Evolutionary conservation across 2,113 vertebrate species (phyloP).

Genomic region (Circaetus gallicus): DNA sequence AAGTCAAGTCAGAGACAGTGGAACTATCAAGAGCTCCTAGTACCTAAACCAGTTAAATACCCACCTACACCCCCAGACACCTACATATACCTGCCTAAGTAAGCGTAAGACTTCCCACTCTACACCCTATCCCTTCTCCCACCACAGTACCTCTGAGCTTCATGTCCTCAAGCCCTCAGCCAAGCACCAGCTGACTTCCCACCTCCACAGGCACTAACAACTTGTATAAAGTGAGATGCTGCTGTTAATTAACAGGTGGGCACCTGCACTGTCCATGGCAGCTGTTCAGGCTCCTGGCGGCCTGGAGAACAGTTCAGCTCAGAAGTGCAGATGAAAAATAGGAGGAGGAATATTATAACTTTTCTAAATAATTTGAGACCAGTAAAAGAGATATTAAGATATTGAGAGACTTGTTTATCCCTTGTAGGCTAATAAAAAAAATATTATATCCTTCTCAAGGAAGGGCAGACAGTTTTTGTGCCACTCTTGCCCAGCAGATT

Average conservation of each 20-base stretch:
- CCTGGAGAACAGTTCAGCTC: neutral
- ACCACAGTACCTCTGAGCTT: neutral
- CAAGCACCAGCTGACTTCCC: neutral
- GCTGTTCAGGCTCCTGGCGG: neutral
- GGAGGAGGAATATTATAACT: neutral
- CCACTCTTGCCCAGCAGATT: neutral
- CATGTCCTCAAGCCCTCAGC: neutral
- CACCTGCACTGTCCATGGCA: neutral
- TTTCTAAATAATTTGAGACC: neutral
- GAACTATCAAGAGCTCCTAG: too few relatives aligned
- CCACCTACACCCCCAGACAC: neutral
- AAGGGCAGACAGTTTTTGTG: neutral
- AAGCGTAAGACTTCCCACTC: neutral
- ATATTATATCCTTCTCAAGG: neutral
- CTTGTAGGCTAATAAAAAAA: too few relatives aligned
- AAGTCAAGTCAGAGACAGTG: neutral
- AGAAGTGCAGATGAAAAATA: rapidly evolving
- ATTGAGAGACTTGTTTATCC: neutral
- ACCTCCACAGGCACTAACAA: neutral
- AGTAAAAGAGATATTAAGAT: neutral
- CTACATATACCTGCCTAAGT: rapidly evolving
- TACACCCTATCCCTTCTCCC: too few relatives aligned
- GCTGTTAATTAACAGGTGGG: neutral
- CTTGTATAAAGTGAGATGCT: neutral
- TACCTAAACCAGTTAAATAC: neutral